Evolutionary conservation across 2,797 vertebrate genomes (phyloP), one percentile per base, ranked within the genome.

Genomic region (Gambusia yucatana): DNA sequence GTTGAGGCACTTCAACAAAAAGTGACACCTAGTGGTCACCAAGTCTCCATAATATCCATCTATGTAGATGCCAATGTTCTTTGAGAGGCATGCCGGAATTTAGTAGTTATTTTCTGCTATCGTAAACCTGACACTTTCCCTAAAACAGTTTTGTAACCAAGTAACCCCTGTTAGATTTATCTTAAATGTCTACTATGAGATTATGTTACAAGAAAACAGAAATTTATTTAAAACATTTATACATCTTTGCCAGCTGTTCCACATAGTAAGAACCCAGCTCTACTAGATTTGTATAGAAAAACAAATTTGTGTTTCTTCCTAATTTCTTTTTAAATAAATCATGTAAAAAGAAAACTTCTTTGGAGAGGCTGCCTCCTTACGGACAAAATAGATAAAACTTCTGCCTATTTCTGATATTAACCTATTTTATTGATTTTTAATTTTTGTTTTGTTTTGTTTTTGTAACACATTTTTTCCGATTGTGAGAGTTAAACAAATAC

Each of bases 321-420:
- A 6, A 57, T 28, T 57, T 33, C 28, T 33, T 33, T 61, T 14
- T 16, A 28, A 59, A 59, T 61, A 33, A 39, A 65, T 20, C 17
- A 63, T 3, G 61, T 33, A 9, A 36, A 36, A 63, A 63, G 30
- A 63, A 63, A 11, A 1, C n/a, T 80, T 80, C 2, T 17, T 82
- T 44, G 72, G 81, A 80, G 72, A 72, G 25, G 85, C 86, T 86
- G 84, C 87, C 81, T 86, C 80, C 84, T 43, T 22, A 78, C 86
- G 86, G 81, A 88, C 67, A 86, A 65, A 36, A 17, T 7, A 72
- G 77, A 44, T 52, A 28, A 52, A 78, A 81, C 25, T 50, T 61
- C 28, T 61, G 14, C 28, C 57, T 61, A 48, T 48, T 48, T 17
- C 47, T 48, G 4, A 48, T 48, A 59, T 59, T 33, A 61, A 61